Evolutionary conservation across 2,888 invertebrate species (phyloP), one percentile per base, ranked within the genome.

Genomic region (Adineta ricciae): DNA sequence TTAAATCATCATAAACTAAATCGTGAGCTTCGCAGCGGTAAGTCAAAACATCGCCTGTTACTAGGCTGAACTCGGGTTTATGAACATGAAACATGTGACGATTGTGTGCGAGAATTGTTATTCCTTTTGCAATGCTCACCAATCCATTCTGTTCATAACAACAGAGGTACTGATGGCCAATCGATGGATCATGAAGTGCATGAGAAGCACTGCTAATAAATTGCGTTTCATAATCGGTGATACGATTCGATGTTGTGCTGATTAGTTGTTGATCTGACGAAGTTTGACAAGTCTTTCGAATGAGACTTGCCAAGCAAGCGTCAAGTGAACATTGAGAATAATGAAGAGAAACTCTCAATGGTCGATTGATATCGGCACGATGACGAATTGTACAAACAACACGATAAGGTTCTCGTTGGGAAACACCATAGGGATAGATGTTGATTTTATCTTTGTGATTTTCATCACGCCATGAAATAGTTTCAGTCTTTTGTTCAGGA

Each of bases 401-500:
- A 78, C 78, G 78, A 41, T 78, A 78, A 11, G 41, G n/a, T 41
- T 78, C 78, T 41, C n/a, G 2, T 41, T 78, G 24, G n/a, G n/a
- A 78, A 1, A 78, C 24, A 78, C 78, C 78, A 78, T 78, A 78
- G 14, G 78, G 41, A 41, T 41, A 78, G n/a, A 78, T 78, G n/a
- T 41, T 41, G 24, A 41, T 21, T 11, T 78, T 32, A 19, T 32
- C 32, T 16, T 64, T 64, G 32, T 8, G 16, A 64, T 32, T 32
- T 32, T 27, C 78, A 41, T 21, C 14, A 14, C n/a, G 78, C 41
- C 24, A 78, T 41, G 38, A 11, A 24, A 41, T 41, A 11, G 9
- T 1, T 3, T 19, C 4, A 24, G 41, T 14, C 1, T 11, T 41
- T 78, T 78, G 41, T 41, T 78, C 78, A n/a, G 78, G 19, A 41